Base-by-base conservation (phyloP, 1,140 invertebrate species). In the Drosophila insularis region DNA sequence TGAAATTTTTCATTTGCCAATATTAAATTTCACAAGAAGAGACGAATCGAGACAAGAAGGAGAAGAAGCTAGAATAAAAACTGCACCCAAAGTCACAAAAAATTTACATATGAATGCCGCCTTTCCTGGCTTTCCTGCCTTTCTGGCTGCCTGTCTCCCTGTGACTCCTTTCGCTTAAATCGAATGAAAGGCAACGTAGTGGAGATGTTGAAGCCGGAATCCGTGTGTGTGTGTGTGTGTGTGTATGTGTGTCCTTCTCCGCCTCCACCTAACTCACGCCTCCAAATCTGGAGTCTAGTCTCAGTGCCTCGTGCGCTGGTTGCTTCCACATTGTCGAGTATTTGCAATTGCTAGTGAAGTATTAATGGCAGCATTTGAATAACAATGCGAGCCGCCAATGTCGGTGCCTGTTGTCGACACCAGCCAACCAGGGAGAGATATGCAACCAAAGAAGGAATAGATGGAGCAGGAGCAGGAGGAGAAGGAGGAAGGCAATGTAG, bases 291-390 rank as follows among this genome's bases (percentile, higher is more conserved):
- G 35, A 23, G 27, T 40, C 39, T 35, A 27, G 23, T 35, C 59
- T 46, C 54, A 11, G 19, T 53, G 40, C 46, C 39, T 53, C 56
- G 23, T 58, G 46, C 50, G 40, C 32, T 59, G 43, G 56, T 66
- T 35, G 50, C 21, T 23, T 64, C 59, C 46, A 50, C 58, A n/a
- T 40, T 19, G 50, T 17, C 40, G 68, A 32, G 65, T 68, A 76
- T 69, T 87, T 65, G 70, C 68, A 89, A 89, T 89, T 89, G 84
- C 77, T 66, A 74, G 77, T 70, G 84, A 89, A 84, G 84, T 84
- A 87, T 87, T 87, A 87, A 89, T 89, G 80, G 74, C 71, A 70
- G 85, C 80, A 89, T 89, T 89, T 89, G 84, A 89, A 89, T 89
- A 89, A 89, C 84, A 89, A 89, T 89, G 85, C 75, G 32, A 40